Conservation (phyloP, 1,140 invertebrate species). For the Achatina immaculata region DNA sequence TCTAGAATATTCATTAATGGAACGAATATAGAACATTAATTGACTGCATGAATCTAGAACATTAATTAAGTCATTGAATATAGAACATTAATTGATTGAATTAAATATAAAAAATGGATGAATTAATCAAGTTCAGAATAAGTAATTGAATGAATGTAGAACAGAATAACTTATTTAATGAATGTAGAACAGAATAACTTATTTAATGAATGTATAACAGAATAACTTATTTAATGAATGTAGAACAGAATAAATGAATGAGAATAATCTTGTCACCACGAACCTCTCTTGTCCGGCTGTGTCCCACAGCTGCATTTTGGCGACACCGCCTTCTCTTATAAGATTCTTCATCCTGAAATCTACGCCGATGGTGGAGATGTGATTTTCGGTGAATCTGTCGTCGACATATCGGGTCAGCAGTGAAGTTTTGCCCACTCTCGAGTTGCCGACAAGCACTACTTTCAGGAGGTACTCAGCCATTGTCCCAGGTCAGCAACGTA, state of each 20-base stretch:
- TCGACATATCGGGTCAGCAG: slow-evolving; percentile 9
- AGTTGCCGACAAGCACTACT: neutral
- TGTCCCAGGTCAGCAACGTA: neutral
- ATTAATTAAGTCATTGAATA: too few species aligned
- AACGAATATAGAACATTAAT: too few species aligned
- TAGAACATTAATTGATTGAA: too few species aligned
- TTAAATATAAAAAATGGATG: too few species aligned
- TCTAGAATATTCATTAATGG: too few species aligned
- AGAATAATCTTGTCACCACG: too few species aligned
- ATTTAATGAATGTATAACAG: neutral
- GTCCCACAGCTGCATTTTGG: slow-evolving; percentile 20
- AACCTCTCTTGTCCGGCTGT: slow-evolving; percentile 25
- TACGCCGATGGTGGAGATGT: neutral
- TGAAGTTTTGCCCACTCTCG: neutral
- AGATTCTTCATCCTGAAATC: slow-evolving; percentile 11
- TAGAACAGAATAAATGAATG: neutral
- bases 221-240: neutral
- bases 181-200: neutral
- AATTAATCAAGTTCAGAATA: too few species aligned
- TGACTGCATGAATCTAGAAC: too few species aligned
- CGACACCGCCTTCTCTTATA: neutral
- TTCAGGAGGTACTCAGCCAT: neutral
- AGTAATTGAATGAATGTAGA: too few species aligned
- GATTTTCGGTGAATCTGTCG: neutral
- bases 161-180: too few species aligned